Evolutionary conservation across 2,888 invertebrate genomes (phyloP).

Genomic region (Dendrolimus houi): DNA sequence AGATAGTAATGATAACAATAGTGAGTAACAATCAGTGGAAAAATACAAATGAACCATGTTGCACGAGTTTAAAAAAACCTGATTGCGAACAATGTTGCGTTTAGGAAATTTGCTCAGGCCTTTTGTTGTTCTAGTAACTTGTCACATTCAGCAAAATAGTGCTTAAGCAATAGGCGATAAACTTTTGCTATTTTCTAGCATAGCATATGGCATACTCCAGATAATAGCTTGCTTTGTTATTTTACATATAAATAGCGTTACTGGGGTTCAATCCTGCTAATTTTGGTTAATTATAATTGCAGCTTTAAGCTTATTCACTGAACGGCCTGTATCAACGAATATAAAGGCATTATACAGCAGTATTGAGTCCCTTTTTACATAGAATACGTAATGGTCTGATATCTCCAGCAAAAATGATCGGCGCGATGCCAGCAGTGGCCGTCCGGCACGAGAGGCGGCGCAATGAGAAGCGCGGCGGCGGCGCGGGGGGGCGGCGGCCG

Average conservation of each 20-base stretch:
- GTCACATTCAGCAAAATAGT: too few relatives aligned
- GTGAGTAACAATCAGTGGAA: too few relatives aligned
- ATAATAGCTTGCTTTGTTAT: background rate
- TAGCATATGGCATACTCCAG: too few relatives aligned
- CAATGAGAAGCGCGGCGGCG: conserved; percentile 80
- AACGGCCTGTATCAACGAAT: background rate
- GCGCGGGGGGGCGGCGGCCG: conserved; percentile 70
- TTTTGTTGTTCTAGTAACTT: too few relatives aligned
- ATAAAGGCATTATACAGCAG: background rate
- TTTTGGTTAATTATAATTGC: background rate
- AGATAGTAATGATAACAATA: too few relatives aligned
- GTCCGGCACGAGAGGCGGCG: conserved; percentile 87
- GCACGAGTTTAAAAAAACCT: too few relatives aligned
- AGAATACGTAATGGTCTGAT: background rate
- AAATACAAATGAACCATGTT: too few relatives aligned
- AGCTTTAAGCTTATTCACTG: background rate
- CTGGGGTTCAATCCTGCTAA: background rate
- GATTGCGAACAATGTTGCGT: too few relatives aligned
- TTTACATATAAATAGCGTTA: background rate
- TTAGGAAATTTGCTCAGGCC: too few relatives aligned
- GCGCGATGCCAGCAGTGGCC: conserved; percentile 91
- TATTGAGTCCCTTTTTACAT: conserved; percentile 9
- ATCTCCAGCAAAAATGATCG: conserved; percentile 82
- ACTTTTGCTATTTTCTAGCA: too few relatives aligned
- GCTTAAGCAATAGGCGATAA: too few relatives aligned